Percentiles rank a stretch among this genome's conserved stretches.
Evolutionary conservation across 2,113 vertebrate genomes (phyloP).

Genomic region (Andinoacara biseriatus): DNA sequence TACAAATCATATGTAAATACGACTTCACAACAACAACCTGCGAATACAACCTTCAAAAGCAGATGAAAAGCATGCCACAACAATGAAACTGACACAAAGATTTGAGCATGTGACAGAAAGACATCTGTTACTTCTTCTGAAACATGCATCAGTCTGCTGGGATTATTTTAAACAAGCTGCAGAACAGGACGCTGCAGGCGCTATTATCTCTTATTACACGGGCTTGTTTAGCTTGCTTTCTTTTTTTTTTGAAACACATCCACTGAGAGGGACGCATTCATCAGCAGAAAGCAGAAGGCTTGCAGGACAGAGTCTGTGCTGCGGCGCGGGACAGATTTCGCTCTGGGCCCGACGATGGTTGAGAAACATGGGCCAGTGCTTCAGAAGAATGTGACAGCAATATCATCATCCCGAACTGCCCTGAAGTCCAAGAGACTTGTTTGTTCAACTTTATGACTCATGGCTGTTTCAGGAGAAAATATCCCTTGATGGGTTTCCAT

Average conservation of each 20-base stretch:
- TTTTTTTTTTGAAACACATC: conserved; percentile 3
- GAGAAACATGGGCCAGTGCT: conserved; percentile 44
- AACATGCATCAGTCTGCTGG: conserved; percentile 2
- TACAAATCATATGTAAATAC: too few relatives aligned
- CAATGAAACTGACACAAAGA: neutral
- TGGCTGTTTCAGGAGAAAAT: conserved; percentile 2
- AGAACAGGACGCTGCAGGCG: conserved; percentile 27
- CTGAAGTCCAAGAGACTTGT: neutral
- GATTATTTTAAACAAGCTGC: conserved; percentile 10
- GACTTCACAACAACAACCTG: neutral
- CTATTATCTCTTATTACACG: conserved; percentile 34
- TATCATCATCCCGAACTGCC: conserved; percentile 22
- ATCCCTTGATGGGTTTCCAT: neutral
- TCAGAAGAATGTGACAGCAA: conserved; percentile 42
- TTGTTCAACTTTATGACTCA: conserved; percentile 5
- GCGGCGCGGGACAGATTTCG: conserved; percentile 18
- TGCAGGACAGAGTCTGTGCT: conserved; percentile 2
- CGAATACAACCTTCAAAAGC: neutral
- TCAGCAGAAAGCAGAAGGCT: conserved; percentile 15
- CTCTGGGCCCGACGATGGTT: conserved; percentile 44
- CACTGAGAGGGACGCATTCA: conserved; percentile 6
- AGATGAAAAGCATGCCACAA: neutral
- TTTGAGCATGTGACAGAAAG: conserved; percentile 15
- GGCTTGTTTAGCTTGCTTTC: neutral
- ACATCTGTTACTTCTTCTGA: neutral